Percentiles rank a stretch among this genome's conserved stretches.
These are phyloP conservation scores for Falco concolor DNA, from an alignment of 2,797 vertebrate genomes.

Conservation along the genomic window DNA sequence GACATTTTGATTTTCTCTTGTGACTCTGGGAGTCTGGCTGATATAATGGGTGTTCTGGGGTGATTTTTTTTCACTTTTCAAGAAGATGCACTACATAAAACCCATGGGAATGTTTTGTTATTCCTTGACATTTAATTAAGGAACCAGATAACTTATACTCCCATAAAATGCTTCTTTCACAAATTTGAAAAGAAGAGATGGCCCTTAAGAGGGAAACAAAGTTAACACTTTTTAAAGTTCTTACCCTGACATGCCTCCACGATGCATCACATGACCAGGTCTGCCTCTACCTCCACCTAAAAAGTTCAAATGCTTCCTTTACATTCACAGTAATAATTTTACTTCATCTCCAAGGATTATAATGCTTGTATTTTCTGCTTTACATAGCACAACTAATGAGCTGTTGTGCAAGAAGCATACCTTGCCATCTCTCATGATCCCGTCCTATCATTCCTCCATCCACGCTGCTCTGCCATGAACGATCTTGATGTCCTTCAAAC, in stretches of 20 bases:
- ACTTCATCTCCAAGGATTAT: background rate
- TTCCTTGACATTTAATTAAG: background rate
- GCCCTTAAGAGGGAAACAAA: background rate
- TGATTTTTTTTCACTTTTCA: background rate
- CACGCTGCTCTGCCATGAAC: conserved; percentile 65
- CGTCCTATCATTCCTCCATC: conserved; percentile 56
- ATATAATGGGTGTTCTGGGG: background rate
- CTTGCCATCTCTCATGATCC: conserved; percentile 73
- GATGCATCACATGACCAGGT: conserved; percentile 84
- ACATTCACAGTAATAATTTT: background rate
- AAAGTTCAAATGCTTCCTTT: background rate
- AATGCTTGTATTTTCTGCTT: background rate
- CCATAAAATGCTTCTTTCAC: background rate
- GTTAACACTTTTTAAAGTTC: background rate
- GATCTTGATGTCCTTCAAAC: conserved; percentile 82
- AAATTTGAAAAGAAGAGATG: background rate
- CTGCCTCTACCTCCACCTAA: conserved; percentile 83
- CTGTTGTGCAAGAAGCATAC: conserved; percentile 2
- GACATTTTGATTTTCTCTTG: background rate
- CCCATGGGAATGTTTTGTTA: background rate
- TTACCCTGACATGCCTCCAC: conserved; percentile 91
- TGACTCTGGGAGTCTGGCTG: background rate
- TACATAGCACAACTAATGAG: background rate
- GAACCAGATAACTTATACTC: background rate
- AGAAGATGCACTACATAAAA: background rate